phyloP scores from a whole-genome alignment of 2,888 invertebrate species.

The Ectemnius continuus region DNA sequence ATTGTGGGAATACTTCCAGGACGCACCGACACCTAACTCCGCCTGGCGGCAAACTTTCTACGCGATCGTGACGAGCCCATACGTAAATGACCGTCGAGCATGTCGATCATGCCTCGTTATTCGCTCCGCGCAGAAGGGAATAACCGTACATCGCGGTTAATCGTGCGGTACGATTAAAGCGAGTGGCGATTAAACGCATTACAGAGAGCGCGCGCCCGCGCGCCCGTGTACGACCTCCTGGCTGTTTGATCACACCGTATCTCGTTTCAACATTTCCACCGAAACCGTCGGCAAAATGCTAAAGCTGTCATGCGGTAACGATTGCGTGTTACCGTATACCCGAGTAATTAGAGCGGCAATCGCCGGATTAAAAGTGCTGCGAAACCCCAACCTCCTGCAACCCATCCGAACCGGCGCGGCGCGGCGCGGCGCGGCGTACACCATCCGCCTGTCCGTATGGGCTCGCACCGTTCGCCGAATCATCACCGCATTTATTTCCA shows the following conservation, averaged over 20 bases:
- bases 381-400: no score
- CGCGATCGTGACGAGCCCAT: no score
- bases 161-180: constrained; percentile 42
- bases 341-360: constrained; percentile 10
- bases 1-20: no score
- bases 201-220: constrained; percentile 19
- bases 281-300: constrained; percentile 16
- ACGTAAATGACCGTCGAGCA: no score
- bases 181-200: constrained; percentile 44
- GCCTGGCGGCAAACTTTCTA: no score
- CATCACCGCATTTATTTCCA: no score
- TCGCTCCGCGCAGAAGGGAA: constrained; percentile 30
- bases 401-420: no score
- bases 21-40: no score
- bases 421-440: no score
- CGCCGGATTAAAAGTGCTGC: no score
- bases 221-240: neutral
- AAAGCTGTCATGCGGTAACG: constrained; percentile 29
- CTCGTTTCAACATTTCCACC: constrained; percentile 9
- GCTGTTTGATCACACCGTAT: constrained; percentile 10
- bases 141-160: constrained; percentile 38
- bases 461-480: no score
- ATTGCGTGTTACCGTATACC: constrained; percentile 21
- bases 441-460: no score
- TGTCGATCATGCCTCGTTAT: constrained; percentile 9